Conservation (phyloP, 2,888 invertebrate genomes). For the Acleris cristana region DNA sequence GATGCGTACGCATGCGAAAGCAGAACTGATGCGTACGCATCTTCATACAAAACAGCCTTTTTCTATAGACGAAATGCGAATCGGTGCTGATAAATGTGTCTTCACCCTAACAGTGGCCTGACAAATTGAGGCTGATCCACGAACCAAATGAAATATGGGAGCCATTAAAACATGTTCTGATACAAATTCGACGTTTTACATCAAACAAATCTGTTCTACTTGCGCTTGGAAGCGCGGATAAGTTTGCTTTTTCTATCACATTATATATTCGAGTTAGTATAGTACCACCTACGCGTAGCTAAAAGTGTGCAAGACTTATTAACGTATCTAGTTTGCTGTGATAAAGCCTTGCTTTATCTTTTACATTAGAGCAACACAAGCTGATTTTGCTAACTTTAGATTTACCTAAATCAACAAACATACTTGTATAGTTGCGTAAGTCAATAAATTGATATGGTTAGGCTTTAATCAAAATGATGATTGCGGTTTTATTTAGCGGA, state of each 20-base stretch:
- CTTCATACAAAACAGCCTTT: no score
- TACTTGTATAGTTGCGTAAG: not conserved
- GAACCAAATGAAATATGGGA: conserved; percentile 1
- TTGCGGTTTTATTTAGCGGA: not conserved
- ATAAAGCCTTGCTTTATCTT: conserved; percentile 30
- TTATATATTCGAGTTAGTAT: conserved; percentile 16
- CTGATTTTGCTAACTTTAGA: conserved; percentile 3
- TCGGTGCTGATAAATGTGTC: no score
- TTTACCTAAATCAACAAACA: not conserved
- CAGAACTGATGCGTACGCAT: no score
- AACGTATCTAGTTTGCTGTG: conserved; percentile 29
- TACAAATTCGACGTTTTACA: not conserved
- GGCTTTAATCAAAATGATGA: not conserved
- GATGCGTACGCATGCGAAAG: no score
- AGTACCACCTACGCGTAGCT: conserved; percentile 20
- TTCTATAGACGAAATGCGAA: no score
- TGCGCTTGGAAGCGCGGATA: not conserved
- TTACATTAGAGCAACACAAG: not conserved
- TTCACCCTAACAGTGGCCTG: conserved; percentile 16
- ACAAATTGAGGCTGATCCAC: conserved; percentile 19
- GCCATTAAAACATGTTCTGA: not conserved
- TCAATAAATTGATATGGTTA: not conserved
- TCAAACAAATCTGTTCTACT: not conserved
- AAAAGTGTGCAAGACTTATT: conserved; percentile 18
- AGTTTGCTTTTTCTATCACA: conserved; percentile 14